Conservation (phyloP, 1,140 invertebrate genomes). For the Metopolophium dirhodum region DNA sequence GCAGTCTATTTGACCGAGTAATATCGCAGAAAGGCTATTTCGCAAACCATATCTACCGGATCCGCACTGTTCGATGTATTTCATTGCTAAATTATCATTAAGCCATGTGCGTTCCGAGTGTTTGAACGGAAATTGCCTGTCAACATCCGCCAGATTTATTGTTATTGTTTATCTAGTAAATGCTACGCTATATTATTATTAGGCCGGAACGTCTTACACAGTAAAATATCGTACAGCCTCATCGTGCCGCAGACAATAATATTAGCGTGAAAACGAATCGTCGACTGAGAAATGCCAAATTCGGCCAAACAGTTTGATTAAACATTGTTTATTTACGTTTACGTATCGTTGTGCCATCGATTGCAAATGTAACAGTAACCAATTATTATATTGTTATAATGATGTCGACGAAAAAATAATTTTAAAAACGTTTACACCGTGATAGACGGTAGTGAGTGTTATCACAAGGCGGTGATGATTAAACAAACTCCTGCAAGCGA, state of each 20-base stretch:
- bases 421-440: no score
- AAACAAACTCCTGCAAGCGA: no score
- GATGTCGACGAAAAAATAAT: background rate
- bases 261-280: background rate
- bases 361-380: no score
- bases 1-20: background rate
- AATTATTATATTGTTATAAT: no score
- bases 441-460: no score
- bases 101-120: background rate
- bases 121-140: slow-evolving; percentile 47
- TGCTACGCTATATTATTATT: background rate
- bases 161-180: slow-evolving; percentile 33
- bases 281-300: background rate
- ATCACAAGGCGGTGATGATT: no score
- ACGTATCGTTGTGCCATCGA: background rate
- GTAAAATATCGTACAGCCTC: background rate
- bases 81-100: slow-evolving; percentile 45
- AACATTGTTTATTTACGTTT: background rate
- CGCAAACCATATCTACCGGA: background rate
- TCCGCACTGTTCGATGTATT: background rate
- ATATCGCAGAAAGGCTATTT: background rate
- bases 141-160: slow-evolving; percentile 28
- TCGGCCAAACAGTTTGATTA: background rate
- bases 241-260: background rate
- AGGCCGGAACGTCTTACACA: background rate